Evolutionary conservation across 2,888 invertebrate species (phyloP), one percentile per base, ranked within the genome.

Genomic region (Perdita meconis): DNA sequence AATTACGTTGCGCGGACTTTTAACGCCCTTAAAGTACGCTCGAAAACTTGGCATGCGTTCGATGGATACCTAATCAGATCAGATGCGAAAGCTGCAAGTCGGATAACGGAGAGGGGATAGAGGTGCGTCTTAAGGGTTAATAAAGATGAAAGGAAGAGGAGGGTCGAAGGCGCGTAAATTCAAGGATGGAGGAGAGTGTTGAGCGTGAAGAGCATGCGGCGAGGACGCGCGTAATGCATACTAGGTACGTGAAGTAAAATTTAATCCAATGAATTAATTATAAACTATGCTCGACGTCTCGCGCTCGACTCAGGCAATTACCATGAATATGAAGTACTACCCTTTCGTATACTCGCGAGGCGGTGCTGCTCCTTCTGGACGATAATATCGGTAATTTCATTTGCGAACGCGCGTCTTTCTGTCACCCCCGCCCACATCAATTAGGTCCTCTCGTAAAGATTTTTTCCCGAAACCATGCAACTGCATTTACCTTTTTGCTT

Each of bases 221-320:
- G 36, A 42, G 56, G 56, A 74, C 57, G 30, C 47, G 3, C 59
- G 80, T 82, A 88, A 89, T 88, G 86, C 87, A 88, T 87, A 87
- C 84, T 78, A 77, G 85, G 81, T 83, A 85, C 84, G 83, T 55
- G 82, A 79, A 84, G 85, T 86, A 87, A 89, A 89, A 86, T 89
- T 90, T 90, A 89, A 89, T 89, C 84, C 89, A 87, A 89, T 90
- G 90, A 90, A 90, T 90, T 90, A 90, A 90, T 90, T 90, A 90
- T 86, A 89, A 88, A 88, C 86, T 88, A 81, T 70, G 81, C 83
- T 80, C 81, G 82, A 86, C 84, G 84, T 85, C 78, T 80, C 85
- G 82, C 63, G 66, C 81, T 71, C 78, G 64, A 80, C 81, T 65
- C 68, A 55, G 79, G 60, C 82, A 87, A 88, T 89, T 87, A 89